Base-by-base conservation (phyloP, 2,797 vertebrate genomes). In the Pempheris klunzingeri region DNA sequence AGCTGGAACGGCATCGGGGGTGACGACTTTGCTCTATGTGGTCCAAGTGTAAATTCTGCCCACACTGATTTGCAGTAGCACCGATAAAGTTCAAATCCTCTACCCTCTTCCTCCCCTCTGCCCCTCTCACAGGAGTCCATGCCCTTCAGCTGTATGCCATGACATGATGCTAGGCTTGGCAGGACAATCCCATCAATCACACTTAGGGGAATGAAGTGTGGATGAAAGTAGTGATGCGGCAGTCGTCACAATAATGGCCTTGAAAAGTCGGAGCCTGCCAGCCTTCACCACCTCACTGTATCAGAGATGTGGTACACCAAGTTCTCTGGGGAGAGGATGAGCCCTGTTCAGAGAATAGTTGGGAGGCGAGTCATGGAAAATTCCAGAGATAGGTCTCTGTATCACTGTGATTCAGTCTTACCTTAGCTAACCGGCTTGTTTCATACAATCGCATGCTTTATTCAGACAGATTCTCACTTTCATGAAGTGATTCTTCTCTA, bases 111-210 rank as follows among this genome's bases (percentile, higher is more conserved):
- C 24, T 34, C 65, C 41, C 39, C n/a, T 59, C 77, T 55, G 13
- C n/a, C 46, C 66, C 73, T 58, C 77, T 57, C 73, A 12, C 50
- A 67, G 52, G 82, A 85, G 85, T 76, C 89, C 81, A 90, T 77
- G 79, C 85, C 85, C 88, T n/a, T 81, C 69, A 73, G 77, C 86
- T 64, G 71, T 69, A 13, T 60, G 87, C 84, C 65, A 68, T 69
- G 69, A 87, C 87, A 83, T 47, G 4, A 58, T 39, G 78, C 78
- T 71, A 68, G 84, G 84, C 71, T 60, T 61, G 63, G 68, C 78
- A 80, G 76, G 85, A 86, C 74, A 61, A 79, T 74, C 58, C 71
- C 87, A 93, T 90, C 89, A 89, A 87, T 94, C 88, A 90, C 87
- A 92, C 88, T 87, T 83, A 81, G 60, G 28, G 73, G 82, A 74